phyloP scores from a whole-genome alignment of 2,888 invertebrate genomes.

The Endomychus coccineus region DNA sequence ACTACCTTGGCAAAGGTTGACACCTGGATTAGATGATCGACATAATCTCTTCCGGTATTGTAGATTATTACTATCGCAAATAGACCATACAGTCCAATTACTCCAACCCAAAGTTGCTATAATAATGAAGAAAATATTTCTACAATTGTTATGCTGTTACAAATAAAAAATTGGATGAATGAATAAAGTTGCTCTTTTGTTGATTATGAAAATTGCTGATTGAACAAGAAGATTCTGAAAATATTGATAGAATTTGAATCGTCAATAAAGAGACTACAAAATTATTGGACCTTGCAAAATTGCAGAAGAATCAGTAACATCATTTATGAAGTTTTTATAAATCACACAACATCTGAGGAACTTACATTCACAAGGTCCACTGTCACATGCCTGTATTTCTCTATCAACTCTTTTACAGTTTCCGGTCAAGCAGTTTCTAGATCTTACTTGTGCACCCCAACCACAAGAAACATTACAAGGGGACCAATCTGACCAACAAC shows the following conservation, averaged over 20 bases:
- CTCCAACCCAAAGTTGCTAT: slow-evolving; percentile 65
- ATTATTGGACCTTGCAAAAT: too few relatives aligned
- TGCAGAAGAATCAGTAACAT: too few relatives aligned
- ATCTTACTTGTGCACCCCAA: slow-evolving; percentile 58
- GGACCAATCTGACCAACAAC: slow-evolving; percentile 83
- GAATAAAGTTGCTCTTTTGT: too few relatives aligned
- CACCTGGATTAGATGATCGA: slow-evolving; percentile 45
- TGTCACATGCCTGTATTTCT: slow-evolving; percentile 63
- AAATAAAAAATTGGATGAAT: too few relatives aligned
- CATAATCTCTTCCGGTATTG: slow-evolving; percentile 66
- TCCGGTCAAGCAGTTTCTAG: slow-evolving; percentile 56
- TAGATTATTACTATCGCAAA: slow-evolving; percentile 57
- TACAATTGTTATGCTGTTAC: too few relatives aligned
- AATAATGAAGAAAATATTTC: slow-evolving; percentile 18
- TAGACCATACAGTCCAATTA: slow-evolving; percentile 65
- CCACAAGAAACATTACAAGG: slow-evolving; percentile 70
- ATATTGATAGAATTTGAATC: too few relatives aligned
- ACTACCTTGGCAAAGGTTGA: slow-evolving; percentile 61
- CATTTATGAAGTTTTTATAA: slow-evolving; percentile 1
- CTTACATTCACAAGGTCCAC: slow-evolving; percentile 59
- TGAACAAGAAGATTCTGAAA: too few relatives aligned
- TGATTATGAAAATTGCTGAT: too few relatives aligned
- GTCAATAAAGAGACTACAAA: too few relatives aligned
- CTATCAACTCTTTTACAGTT: slow-evolving; percentile 46
- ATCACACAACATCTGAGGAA: slow-evolving; percentile 10